Base-by-base conservation (phyloP, 2,113 vertebrate genomes). In the Stercorarius parasiticus region DNA sequence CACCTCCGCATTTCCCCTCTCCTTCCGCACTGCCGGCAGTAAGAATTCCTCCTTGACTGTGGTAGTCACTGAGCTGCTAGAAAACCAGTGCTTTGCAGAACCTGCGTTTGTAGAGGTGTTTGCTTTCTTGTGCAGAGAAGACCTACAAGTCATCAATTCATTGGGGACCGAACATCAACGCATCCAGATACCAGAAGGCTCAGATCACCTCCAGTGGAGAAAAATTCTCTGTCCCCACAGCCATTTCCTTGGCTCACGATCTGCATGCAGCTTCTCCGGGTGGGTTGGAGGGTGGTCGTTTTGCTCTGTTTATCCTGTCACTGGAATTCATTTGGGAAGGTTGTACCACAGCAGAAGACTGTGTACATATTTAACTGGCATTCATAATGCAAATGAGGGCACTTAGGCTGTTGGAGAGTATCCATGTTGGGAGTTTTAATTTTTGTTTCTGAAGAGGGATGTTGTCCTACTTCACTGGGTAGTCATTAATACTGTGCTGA, bases 191-290 rank as follows among this genome's bases (percentile, higher is more conserved):
- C 7, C 5, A 27, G 45, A 11, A 17, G 20, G 8, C 6, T 18
- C 43, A 32, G 8, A 9, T 42, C n/a, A 2, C 29, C 58, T 74
- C 15, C 65, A 20, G 38, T 1, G 22, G 43, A 17, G n/a, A 29
- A 43, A 6, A 49, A 3, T 18, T 6, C 36, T 13, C 42, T 8
- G 25, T 67, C 19, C 55, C 29, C 38, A 1, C 36, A 34, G 77
- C n/a, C 32, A 5, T 30, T 65, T 18, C 0, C 3, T 23, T 14
- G 69, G 27, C 65, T 45, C 27, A 0, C 0, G 2, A 23, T 12
- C 50, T 40, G 64, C 50, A 3, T 55, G 69, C 71, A 36, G 50
- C 65, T 85, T 11, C 49, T 34, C 1, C 0, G 9, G 23, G 6
- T 19, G 52, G 32, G 3, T 13, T 6, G 14, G 52, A 34, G 62